A percentile compares a stretch with the other conserved stretches of the same genome.
phyloP scores from a whole-genome alignment of 2,888 invertebrate genomes.

The Papilio demoleus region DNA sequence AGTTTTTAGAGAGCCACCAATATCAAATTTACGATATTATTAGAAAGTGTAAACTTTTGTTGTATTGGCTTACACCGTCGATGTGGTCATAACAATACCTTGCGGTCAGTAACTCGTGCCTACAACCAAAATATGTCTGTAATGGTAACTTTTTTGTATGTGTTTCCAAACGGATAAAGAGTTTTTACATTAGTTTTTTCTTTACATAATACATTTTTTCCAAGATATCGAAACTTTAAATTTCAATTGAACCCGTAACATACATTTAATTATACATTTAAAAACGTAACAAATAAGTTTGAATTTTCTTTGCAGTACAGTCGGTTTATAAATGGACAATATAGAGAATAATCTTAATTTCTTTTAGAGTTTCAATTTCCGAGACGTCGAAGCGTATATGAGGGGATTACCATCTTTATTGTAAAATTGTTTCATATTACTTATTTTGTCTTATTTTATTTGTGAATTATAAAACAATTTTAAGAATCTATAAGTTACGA shows the following conservation, averaged over 20 bases:
- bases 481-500: neutral
- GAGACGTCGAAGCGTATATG: neutral
- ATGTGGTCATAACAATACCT: slow-evolving; percentile 32
- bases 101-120: slow-evolving; percentile 44
- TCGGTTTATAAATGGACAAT: neutral
- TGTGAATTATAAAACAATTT: too few species aligned
- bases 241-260: neutral
- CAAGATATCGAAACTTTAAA: slow-evolving; percentile 5
- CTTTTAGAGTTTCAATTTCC: slow-evolving; percentile 6
- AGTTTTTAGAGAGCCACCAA: neutral
- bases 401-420: slow-evolving; percentile 21
- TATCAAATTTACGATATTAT: slow-evolving; percentile 19
- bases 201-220: slow-evolving; percentile 36
- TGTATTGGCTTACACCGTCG: slow-evolving; percentile 10
- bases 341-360: slow-evolving; percentile 17
- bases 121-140: slow-evolving; percentile 43
- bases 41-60: slow-evolving; percentile 29
- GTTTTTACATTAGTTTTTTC: slow-evolving; percentile 37
- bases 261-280: slow-evolving; percentile 18
- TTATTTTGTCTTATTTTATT: too few species aligned
- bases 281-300: neutral
- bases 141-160: slow-evolving; percentile 44
- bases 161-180: slow-evolving; percentile 42
- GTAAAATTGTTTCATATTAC: neutral
- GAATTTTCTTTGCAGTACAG: neutral